Evolutionary conservation across 1,140 invertebrate genomes (phyloP).

Genomic region (Aphelenchoides fujianensis): DNA sequence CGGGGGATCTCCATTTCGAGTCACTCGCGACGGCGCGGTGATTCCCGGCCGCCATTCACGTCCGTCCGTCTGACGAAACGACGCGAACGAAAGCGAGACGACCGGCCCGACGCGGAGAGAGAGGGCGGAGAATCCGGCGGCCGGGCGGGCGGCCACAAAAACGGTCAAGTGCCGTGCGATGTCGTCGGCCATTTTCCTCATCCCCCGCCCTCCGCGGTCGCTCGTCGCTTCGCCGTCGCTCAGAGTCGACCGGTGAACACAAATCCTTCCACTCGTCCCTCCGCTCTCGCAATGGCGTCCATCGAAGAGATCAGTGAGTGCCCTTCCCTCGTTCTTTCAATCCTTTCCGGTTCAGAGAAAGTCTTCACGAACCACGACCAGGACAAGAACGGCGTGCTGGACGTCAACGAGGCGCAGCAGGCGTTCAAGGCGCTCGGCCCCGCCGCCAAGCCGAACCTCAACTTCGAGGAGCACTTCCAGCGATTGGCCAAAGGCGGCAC

Average conservation of each 20-base stretch:
- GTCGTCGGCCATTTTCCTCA: neutral
- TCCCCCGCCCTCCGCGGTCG: neutral
- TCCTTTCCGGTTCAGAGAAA: neutral
- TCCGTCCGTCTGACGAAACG: too few relatives aligned
- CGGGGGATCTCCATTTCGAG: neutral
- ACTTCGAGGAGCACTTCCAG: slow-evolving; percentile 22
- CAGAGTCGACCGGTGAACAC: neutral
- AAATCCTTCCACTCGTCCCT: neutral
- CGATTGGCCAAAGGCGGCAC: slow-evolving; percentile 9
- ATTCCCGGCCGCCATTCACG: too few relatives aligned
- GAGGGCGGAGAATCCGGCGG: neutral
- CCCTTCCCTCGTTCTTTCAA: neutral
- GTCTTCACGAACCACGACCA: slow-evolving; percentile 20
- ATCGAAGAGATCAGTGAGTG: slow-evolving; percentile 23
- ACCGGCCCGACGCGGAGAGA: neutral
- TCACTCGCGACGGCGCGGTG: too few relatives aligned
- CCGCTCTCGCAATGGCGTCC: slow-evolving; percentile 4
- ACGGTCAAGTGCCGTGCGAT: neutral
- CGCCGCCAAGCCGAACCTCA: neutral
- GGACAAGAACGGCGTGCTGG: slow-evolving; percentile 18
- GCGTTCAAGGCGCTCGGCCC: slow-evolving; percentile 17
- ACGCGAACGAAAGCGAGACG: too few relatives aligned
- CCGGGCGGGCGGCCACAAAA: neutral
- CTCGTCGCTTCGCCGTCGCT: neutral
- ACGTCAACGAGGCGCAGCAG: slow-evolving; percentile 11